Conservation (phyloP, 2,113 vertebrate species). For the Vulpes ferrilata region DNA sequence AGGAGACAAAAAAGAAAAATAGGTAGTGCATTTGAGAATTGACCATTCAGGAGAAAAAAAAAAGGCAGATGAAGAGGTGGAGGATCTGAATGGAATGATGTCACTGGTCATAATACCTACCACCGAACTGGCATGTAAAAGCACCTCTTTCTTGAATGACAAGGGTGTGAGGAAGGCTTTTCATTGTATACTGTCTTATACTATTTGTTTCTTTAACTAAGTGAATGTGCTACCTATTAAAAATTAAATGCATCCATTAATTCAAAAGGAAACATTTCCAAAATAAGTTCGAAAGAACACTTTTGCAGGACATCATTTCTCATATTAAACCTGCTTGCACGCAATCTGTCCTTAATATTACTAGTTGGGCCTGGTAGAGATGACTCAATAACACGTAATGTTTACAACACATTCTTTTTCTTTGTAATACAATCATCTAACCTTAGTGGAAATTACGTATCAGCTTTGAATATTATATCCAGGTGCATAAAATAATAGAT, state of each 20-base stretch:
- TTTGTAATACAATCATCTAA: neutral
- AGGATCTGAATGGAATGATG: neutral
- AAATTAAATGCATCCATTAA: neutral
- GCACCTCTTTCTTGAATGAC: neutral
- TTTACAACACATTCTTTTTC: neutral
- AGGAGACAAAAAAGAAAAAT: neutral
- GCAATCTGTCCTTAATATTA: neutral
- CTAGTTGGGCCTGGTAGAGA: neutral
- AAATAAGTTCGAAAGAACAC: neutral
- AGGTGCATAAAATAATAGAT: neutral
- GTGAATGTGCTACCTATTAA: neutral
- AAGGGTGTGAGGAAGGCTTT: neutral
- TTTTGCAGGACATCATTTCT: neutral
- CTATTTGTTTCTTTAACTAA: neutral
- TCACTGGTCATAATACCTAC: neutral
- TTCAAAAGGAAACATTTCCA: neutral
- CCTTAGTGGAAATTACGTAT: neutral
- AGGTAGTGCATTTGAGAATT: neutral
- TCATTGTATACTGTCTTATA: neutral
- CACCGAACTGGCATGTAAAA: neutral
- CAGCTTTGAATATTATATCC: neutral
- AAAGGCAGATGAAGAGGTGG: neutral
- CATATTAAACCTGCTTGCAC: neutral
- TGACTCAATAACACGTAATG: neutral
- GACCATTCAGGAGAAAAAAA: neutral